A percentile compares a stretch with the other conserved stretches of the same genome.
phyloP scores from a whole-genome alignment of 2,113 vertebrate genomes.

The Potamarius usumacintae region DNA sequence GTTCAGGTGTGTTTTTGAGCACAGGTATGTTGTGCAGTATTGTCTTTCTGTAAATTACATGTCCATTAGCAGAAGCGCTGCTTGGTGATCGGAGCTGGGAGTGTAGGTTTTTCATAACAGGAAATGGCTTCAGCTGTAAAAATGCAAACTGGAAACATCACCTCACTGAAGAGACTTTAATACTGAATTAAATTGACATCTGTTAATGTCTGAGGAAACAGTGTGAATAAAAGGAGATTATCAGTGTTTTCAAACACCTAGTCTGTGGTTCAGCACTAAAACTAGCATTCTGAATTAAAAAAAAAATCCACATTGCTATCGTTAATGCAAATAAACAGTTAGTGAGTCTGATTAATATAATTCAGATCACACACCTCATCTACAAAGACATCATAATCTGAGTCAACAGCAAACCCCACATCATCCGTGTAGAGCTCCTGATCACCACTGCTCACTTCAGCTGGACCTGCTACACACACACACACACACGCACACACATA shows the following conservation, averaged over 20 bases:
- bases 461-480: slow-evolving; percentile 68
- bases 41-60: slow-evolving; percentile 69
- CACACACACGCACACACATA: slow-evolving; percentile 6
- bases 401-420: slow-evolving; percentile 76
- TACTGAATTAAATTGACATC: background rate
- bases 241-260: background rate
- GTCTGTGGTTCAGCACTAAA: background rate
- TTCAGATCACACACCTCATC: slow-evolving; percentile 79
- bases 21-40: slow-evolving; percentile 38
- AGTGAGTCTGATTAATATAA: background rate
- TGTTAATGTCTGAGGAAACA: background rate
- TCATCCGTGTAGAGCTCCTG: slow-evolving; percentile 75
- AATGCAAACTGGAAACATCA: background rate
- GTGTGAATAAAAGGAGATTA: background rate
- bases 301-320: background rate
- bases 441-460: slow-evolving; percentile 82
- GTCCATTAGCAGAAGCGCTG: slow-evolving; percentile 55
- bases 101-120: slow-evolving; percentile 73
- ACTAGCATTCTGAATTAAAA: background rate
- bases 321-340: background rate
- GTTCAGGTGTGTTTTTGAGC: slow-evolving; percentile 5
- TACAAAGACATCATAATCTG: slow-evolving; percentile 87
- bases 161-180: background rate
- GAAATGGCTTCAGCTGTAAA: slow-evolving; percentile 80
- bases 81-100: slow-evolving; percentile 77